phyloP scores from a whole-genome alignment of 2,888 invertebrate genomes.

The Acronicta psi region DNA sequence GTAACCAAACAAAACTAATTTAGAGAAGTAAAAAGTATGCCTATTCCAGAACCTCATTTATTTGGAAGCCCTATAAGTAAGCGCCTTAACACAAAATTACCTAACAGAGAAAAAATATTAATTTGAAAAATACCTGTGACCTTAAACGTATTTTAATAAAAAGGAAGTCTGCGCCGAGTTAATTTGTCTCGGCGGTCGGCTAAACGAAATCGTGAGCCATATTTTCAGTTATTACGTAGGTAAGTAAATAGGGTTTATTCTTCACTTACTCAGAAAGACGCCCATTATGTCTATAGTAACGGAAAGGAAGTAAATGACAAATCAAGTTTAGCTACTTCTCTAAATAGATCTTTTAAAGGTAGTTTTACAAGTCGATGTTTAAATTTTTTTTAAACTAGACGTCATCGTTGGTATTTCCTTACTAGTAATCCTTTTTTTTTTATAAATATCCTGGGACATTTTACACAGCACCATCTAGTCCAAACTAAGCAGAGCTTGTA shows the following conservation, averaged over 20 bases:
- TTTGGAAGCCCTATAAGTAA: slow-evolving; percentile 5
- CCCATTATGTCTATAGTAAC: too few relatives aligned
- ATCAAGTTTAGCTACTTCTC: too few relatives aligned
- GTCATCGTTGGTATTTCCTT: too few relatives aligned
- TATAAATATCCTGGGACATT: too few relatives aligned
- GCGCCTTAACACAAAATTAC: background rate
- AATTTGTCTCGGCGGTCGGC: slow-evolving; percentile 3
- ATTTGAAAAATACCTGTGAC: background rate
- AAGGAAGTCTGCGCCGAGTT: slow-evolving; percentile 12
- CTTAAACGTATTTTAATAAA: background rate
- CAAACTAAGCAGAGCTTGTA: too few relatives aligned
- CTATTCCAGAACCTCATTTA: slow-evolving; percentile 1
- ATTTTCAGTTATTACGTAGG: slow-evolving; percentile 28
- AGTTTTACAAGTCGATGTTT: too few relatives aligned
- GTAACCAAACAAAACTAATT: slow-evolving; percentile 1
- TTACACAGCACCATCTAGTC: too few relatives aligned
- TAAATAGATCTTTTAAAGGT: too few relatives aligned
- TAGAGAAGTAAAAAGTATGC: background rate
- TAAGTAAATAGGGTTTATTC: slow-evolving; percentile 16
- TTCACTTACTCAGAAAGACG: too few relatives aligned
- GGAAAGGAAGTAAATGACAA: too few relatives aligned
- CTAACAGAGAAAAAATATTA: background rate
- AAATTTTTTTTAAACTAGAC: too few relatives aligned
- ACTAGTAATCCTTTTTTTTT: too few relatives aligned
- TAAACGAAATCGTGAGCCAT: slow-evolving; percentile 1